phyloP scores from a whole-genome alignment of 2,888 invertebrate species.

The Lasioglossum lativentre region DNA sequence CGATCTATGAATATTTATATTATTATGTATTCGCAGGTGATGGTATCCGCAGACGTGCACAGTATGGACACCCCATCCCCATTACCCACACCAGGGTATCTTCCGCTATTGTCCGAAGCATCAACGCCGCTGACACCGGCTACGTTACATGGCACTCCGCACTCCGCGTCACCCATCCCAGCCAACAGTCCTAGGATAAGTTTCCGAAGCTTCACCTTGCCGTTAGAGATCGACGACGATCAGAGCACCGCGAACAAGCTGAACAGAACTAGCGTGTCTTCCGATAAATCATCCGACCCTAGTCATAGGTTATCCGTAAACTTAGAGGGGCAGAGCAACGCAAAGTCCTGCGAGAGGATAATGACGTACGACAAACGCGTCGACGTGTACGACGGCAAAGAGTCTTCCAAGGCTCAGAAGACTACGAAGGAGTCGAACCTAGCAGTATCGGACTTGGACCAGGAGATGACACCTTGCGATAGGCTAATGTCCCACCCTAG shows the following conservation, averaged over 20 bases:
- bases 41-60: conserved; percentile 84
- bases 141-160: conserved; percentile 79
- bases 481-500: conserved; percentile 71
- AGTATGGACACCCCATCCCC: conserved; percentile 83
- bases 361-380: conserved; percentile 71
- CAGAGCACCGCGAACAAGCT: conserved; percentile 69
- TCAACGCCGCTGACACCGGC: conserved; percentile 82
- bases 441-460: conserved; percentile 71
- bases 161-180: conserved; percentile 79
- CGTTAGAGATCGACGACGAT: conserved; percentile 79
- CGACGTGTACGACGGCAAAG: conserved; percentile 63
- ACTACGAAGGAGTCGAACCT: conserved; percentile 54
- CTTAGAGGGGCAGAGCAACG: conserved; percentile 70
- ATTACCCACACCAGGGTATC: conserved; percentile 81
- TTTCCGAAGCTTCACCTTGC: conserved; percentile 82
- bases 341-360: conserved; percentile 76
- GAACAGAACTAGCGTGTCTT: conserved; percentile 74
- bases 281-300: conserved; percentile 78
- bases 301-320: conserved; percentile 80
- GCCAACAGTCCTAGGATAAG: conserved; percentile 83
- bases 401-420: conserved; percentile 60
- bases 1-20: neutral
- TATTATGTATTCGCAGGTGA: conserved; percentile 75
- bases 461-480: conserved; percentile 80
- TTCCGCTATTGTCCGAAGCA: conserved; percentile 81